A percentile compares a stretch with the other conserved stretches of the same genome.
phyloP scores from a whole-genome alignment of 2,888 invertebrate genomes.

The Stenotaenia linearis region DNA sequence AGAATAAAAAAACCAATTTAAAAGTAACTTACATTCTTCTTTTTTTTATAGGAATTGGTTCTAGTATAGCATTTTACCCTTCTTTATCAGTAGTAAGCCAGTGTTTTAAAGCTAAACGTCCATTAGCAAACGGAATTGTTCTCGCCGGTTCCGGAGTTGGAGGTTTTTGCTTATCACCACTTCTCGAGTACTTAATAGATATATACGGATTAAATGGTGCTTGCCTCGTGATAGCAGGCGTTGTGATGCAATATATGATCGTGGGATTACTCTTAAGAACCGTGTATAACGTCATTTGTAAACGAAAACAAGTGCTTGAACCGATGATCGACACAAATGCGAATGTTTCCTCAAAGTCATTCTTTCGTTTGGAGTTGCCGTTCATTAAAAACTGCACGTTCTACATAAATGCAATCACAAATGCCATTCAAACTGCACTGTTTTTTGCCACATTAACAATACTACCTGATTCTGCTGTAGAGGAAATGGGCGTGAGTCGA shows the following conservation, averaged over 20 bases:
- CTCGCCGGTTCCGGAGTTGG: background rate
- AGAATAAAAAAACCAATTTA: too few species aligned
- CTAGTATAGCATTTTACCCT: background rate
- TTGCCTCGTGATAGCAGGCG: background rate
- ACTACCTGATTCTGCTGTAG: constrained; percentile 21
- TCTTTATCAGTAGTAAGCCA: background rate
- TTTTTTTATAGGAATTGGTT: constrained; percentile 5
- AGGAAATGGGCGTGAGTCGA: background rate
- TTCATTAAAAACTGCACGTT: background rate
- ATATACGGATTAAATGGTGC: background rate
- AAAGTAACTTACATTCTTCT: too few species aligned
- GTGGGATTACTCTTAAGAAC: background rate
- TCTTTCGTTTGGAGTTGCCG: background rate
- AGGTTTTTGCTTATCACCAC: background rate
- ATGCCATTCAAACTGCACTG: background rate
- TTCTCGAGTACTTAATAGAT: background rate
- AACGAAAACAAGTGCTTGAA: background rate
- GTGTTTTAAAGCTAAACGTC: background rate
- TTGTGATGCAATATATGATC: background rate
- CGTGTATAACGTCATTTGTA: background rate
- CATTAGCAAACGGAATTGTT: background rate
- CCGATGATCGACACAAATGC: background rate
- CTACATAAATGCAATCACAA: background rate
- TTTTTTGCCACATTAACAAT: background rate
- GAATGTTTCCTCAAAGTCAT: background rate